Conservation (phyloP, 1,140 invertebrate genomes). For the Zaprionus inermis region DNA sequence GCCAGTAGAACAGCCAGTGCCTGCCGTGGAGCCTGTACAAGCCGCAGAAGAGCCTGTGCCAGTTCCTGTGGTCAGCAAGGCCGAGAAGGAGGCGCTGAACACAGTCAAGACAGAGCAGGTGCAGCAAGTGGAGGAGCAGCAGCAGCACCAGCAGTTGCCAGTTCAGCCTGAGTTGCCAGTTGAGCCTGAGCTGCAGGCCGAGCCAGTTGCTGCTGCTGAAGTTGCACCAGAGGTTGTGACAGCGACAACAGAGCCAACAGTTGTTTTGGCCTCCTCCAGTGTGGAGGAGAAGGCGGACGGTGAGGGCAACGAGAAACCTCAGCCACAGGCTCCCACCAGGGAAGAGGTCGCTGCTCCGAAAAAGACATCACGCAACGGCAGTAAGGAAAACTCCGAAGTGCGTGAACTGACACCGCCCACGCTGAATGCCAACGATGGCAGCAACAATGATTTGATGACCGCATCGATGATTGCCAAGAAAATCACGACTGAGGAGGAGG, state of each 20-base stretch:
- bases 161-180: neutral
- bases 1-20: slow-evolving; percentile 7
- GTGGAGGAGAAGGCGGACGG: slow-evolving; percentile 82
- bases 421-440: slow-evolving; percentile 34
- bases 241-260: slow-evolving; percentile 18
- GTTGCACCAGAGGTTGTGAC: slow-evolving; percentile 47
- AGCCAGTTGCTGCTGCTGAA: slow-evolving; percentile 41
- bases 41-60: neutral
- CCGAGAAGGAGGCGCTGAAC: slow-evolving; percentile 83
- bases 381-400: slow-evolving; percentile 80
- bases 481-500: slow-evolving; percentile 95
- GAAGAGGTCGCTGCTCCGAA: slow-evolving; percentile 35
- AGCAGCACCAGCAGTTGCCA: slow-evolving; percentile 5
- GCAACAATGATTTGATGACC: slow-evolving; percentile 72
- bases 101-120: slow-evolving; percentile 81
- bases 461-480: slow-evolving; percentile 88
- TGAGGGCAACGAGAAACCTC: slow-evolving; percentile 84
- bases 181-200: slow-evolving; percentile 19
- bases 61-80: slow-evolving; percentile 68
- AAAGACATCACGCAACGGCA: slow-evolving; percentile 66
- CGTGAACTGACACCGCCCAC: slow-evolving; percentile 73
- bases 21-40: slow-evolving; percentile 20
- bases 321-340: slow-evolving; percentile 14
- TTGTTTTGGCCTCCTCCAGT: slow-evolving; percentile 2
- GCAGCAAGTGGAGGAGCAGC: slow-evolving; percentile 42